phyloP scores from a whole-genome alignment of 2,888 invertebrate genomes.

The Diaprepes abbreviatus region DNA sequence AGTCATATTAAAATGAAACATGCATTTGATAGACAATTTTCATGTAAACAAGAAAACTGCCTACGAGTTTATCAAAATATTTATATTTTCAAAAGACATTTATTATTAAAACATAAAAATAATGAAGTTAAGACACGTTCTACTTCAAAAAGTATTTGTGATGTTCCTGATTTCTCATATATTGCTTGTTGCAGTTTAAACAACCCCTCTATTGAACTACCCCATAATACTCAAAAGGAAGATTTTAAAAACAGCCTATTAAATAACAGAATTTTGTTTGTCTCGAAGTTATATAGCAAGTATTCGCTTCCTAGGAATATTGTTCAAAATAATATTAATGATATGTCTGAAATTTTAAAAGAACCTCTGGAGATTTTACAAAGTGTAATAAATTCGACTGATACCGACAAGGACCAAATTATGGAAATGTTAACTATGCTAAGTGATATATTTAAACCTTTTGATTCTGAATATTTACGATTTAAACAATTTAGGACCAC shows the following conservation, averaged over 20 bases:
- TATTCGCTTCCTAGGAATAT: not conserved
- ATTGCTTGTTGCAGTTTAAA: not conserved
- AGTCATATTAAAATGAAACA: not conserved
- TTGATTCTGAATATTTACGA: conserved; percentile 38
- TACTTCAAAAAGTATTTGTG: too few species aligned
- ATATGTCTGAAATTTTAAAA: not conserved
- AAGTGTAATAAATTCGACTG: not conserved
- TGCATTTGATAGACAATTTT: not conserved
- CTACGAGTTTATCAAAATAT: not conserved
- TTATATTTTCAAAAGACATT: not conserved
- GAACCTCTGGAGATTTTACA: not conserved
- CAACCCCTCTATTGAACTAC: too few species aligned
- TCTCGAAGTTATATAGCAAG: not conserved
- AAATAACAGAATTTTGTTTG: not conserved
- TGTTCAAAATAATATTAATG: not conserved
- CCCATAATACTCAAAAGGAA: not conserved
- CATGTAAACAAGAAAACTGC: not conserved
- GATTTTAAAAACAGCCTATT: not conserved
- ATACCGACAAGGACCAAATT: not conserved
- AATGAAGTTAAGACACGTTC: not conserved
- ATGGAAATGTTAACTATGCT: conserved; percentile 20
- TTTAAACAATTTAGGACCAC: conserved; percentile 27
- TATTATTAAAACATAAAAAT: not conserved
- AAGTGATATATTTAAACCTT: conserved; percentile 34
- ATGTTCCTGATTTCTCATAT: too few species aligned